Percentiles rank a stretch among this genome's conserved stretches.
Evolutionary conservation across 2,113 vertebrate species (phyloP).

Genomic region (Istiophorus platypterus): DNA sequence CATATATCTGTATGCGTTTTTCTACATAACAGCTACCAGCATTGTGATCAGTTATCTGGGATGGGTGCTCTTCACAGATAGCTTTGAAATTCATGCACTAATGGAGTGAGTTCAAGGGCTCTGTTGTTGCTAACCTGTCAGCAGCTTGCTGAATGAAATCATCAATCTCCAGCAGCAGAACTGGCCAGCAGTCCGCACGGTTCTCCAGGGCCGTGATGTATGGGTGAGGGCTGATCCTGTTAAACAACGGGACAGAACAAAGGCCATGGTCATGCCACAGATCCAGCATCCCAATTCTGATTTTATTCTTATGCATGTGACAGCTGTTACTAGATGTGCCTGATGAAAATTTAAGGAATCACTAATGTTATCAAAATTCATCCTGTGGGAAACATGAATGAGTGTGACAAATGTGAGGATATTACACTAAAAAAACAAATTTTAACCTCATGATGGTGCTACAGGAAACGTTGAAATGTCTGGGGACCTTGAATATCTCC

Average conservation of each 20-base stretch:
- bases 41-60: constrained; percentile 15
- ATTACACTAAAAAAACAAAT: no score
- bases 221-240: constrained; percentile 91
- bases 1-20: neutral
- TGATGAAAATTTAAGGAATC: no score
- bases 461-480: no score
- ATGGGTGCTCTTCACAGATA: constrained; percentile 21
- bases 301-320: neutral
- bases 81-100: constrained; percentile 18
- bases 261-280: neutral
- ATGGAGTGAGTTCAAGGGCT: constrained; percentile 33
- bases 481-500: no score
- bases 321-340: neutral
- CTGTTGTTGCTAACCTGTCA: constrained; percentile 78
- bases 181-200: constrained; percentile 91
- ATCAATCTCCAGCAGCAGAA: constrained; percentile 89
- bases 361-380: no score
- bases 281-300: neutral
- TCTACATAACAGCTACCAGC: neutral
- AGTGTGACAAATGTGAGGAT: no score
- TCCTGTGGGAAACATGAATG: no score
- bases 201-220: constrained; percentile 93
- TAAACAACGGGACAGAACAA: constrained; percentile 44
- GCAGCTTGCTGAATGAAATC: constrained; percentile 86
- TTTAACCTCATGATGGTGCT: no score